Evolutionary conservation across 2,113 vertebrate genomes (phyloP).

Genomic region (Sakesphorus luctuosus): DNA sequence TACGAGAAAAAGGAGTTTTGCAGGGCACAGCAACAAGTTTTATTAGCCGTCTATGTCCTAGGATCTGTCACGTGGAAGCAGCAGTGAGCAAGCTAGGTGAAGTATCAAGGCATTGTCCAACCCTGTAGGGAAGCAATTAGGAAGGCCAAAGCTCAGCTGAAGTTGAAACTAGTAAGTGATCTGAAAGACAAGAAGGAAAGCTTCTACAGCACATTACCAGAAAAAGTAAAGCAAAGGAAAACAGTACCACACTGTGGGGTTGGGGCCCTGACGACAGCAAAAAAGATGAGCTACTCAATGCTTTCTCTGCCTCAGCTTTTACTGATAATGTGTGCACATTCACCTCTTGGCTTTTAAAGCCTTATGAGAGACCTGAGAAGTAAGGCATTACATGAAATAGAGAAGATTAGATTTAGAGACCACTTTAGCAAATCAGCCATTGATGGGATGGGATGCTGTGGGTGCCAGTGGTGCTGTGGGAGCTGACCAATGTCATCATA

Average conservation of each 20-base stretch:
- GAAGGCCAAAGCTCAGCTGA: conserved; percentile 23
- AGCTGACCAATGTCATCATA: background rate
- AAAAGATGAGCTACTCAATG: background rate
- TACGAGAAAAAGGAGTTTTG: background rate
- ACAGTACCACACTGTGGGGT: background rate
- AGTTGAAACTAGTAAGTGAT: background rate
- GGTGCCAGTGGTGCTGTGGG: background rate
- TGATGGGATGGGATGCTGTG: background rate
- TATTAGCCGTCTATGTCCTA: background rate
- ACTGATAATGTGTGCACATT: background rate
- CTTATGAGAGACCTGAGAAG: background rate
- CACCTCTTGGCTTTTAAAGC: background rate
- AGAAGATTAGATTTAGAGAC: background rate
- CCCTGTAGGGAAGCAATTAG: background rate
- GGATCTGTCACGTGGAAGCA: background rate
- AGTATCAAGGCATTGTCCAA: background rate
- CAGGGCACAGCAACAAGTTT: background rate
- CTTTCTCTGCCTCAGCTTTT: background rate
- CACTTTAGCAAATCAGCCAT: background rate
- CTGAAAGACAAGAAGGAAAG: background rate
- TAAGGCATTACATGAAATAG: background rate
- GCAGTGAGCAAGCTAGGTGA: background rate
- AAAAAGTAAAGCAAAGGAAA: background rate
- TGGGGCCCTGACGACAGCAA: background rate
- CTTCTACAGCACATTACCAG: background rate